These are phyloP conservation scores for Cydia fagiglandana DNA, from an alignment of 1,140 invertebrate genomes.

Conservation along the genomic window DNA sequence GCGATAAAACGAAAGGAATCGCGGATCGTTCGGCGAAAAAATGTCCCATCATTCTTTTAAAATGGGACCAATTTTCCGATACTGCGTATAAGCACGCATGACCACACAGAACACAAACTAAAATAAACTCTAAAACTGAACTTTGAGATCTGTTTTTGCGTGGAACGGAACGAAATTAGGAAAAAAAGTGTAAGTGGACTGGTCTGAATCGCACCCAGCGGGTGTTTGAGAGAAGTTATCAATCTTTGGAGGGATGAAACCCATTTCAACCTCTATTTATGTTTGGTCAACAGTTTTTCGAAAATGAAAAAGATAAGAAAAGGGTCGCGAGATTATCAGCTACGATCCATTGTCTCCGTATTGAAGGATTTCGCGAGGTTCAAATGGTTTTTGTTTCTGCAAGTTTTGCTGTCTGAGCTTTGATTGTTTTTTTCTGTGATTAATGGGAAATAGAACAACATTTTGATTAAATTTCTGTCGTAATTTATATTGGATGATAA, in stretches of 20 bases:
- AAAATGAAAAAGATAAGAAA: slow-evolving; percentile 65
- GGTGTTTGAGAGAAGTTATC: slow-evolving; percentile 65
- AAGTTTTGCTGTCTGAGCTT: slow-evolving; percentile 5
- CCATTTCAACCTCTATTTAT: slow-evolving; percentile 74
- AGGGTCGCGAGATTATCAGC: slow-evolving; percentile 33
- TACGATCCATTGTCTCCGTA: slow-evolving; percentile 19
- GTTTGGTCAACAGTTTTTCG: slow-evolving; percentile 62
- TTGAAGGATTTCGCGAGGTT: background rate
- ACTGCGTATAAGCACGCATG: slow-evolving; percentile 63
- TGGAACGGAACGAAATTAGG: slow-evolving; percentile 45
- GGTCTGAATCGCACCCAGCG: slow-evolving; percentile 66
- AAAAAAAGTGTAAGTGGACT: slow-evolving; percentile 61
- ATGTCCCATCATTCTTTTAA: slow-evolving; percentile 67
- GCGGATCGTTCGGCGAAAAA: slow-evolving; percentile 50
- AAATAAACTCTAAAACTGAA: slow-evolving; percentile 30
- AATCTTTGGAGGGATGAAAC: slow-evolving; percentile 67
- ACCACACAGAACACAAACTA: slow-evolving; percentile 35
- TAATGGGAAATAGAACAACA: background rate
- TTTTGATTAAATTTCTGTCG: no score
- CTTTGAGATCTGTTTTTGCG: slow-evolving; percentile 41
- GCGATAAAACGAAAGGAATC: slow-evolving; percentile 44
- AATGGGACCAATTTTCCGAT: slow-evolving; percentile 64
- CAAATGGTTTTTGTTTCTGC: slow-evolving; percentile 15
- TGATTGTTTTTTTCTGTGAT: slow-evolving; percentile 16
- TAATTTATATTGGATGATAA: no score